These are phyloP conservation scores for Drosophila merina DNA, from an alignment of 2,888 invertebrate genomes.

Conservation along the genomic window DNA sequence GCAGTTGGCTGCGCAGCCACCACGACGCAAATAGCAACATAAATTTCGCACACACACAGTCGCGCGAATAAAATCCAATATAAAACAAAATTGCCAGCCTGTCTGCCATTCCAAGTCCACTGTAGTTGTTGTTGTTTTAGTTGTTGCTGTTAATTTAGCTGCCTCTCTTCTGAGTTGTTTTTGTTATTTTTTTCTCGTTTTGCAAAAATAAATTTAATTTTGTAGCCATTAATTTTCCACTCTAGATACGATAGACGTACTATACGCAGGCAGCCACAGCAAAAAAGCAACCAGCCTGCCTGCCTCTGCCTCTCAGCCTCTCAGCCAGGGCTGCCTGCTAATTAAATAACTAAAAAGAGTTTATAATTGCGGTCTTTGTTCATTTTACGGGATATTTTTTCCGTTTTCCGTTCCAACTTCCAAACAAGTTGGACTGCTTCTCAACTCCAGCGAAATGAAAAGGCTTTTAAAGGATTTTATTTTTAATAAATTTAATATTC, in stretches of 20 bases:
- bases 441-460: constrained; percentile 15
- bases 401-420: neutral
- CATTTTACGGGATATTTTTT: constrained; percentile 40
- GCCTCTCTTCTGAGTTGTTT: constrained; percentile 8
- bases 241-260: constrained; percentile 77
- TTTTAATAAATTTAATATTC: no score
- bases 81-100: constrained; percentile 78
- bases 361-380: constrained; percentile 74
- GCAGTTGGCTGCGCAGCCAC: constrained; percentile 66
- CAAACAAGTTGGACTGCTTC: neutral
- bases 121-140: constrained; percentile 45
- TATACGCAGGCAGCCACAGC: constrained; percentile 12
- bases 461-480: no score
- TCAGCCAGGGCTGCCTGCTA: constrained; percentile 53
- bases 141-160: constrained; percentile 21
- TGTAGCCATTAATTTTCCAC: constrained; percentile 80
- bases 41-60: constrained; percentile 66
- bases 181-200: constrained; percentile 40
- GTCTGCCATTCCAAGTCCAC: constrained; percentile 65
- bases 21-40: constrained; percentile 76
- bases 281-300: constrained; percentile 14
- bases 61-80: constrained; percentile 67
- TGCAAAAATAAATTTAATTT: constrained; percentile 80
- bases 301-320: constrained; percentile 14
- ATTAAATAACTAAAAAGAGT: constrained; percentile 76